phyloP scores from a whole-genome alignment of 2,113 vertebrate species.

The Rhizomys pruinosus region DNA sequence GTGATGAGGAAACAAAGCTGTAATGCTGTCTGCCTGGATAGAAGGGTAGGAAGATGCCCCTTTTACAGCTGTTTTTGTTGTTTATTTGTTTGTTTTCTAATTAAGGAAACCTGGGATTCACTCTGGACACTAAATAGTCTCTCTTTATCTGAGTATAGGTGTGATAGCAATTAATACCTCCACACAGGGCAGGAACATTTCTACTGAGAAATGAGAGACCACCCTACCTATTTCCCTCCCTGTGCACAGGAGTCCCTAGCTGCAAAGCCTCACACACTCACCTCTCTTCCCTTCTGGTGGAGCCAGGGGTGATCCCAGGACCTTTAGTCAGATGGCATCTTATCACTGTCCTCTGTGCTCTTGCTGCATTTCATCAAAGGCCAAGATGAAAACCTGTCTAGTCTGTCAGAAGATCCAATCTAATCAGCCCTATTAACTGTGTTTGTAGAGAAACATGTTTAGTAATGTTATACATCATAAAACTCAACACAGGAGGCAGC shows the following conservation, averaged over 20 bases:
- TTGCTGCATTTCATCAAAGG: slow-evolving; percentile 83
- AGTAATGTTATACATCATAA: slow-evolving; percentile 77
- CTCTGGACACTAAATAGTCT: background rate
- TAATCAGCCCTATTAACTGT: slow-evolving; percentile 82
- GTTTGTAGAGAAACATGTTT: slow-evolving; percentile 80
- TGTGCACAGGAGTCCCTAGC: slow-evolving; percentile 61
- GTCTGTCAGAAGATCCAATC: slow-evolving; percentile 82
- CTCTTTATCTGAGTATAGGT: slow-evolving; percentile 34
- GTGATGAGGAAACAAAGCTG: background rate
- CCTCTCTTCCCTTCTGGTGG: slow-evolving; percentile 72
- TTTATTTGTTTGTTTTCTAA: background rate
- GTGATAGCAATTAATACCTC: background rate
- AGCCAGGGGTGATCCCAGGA: slow-evolving; percentile 79
- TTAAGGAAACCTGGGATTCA: background rate
- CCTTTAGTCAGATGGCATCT: slow-evolving; percentile 67
- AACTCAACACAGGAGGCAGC: slow-evolving; percentile 79
- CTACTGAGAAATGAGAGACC: slow-evolving; percentile 70
- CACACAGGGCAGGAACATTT: slow-evolving; percentile 66
- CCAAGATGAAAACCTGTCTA: slow-evolving; percentile 81
- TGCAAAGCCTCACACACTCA: slow-evolving; percentile 71
- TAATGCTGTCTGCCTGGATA: background rate
- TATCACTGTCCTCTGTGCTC: slow-evolving; percentile 69
- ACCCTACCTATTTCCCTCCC: slow-evolving; percentile 61
- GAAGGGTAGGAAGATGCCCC: background rate
- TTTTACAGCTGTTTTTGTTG: background rate